phyloP scores from a whole-genome alignment of 2,888 invertebrate genomes.

The Gastracanthus pulcherrimus region DNA sequence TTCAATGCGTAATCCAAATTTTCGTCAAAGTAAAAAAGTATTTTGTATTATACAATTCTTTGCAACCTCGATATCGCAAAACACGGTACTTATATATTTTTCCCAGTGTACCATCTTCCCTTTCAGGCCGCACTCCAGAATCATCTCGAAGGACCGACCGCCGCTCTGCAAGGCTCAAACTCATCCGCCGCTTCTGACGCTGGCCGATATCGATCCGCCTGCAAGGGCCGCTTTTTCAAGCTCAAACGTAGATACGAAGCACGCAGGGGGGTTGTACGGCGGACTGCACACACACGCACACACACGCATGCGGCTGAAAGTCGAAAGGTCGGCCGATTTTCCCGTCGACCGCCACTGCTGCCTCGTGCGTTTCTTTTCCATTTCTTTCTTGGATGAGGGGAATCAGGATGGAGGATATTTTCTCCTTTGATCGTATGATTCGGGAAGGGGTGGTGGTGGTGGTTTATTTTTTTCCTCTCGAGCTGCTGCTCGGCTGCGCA shows the following conservation, averaged over 20 bases:
- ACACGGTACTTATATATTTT: too few relatives aligned
- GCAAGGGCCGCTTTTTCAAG: not conserved
- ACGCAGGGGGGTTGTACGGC: not conserved
- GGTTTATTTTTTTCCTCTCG: not conserved
- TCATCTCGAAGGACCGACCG: too few relatives aligned
- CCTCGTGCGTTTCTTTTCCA: not conserved
- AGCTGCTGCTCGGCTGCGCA: not conserved
- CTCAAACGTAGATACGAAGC: not conserved
- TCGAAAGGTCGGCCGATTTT: conserved; percentile 71
- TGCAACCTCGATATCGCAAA: too few relatives aligned
- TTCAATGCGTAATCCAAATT: too few relatives aligned
- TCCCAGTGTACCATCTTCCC: too few relatives aligned
- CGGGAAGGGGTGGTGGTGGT: not conserved
- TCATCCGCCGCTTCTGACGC: not conserved
- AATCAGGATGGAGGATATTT: not conserved
- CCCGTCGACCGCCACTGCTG: conserved; percentile 62
- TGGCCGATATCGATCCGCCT: not conserved
- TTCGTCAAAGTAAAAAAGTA: too few relatives aligned
- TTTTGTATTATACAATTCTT: too few relatives aligned
- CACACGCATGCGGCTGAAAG: conserved; percentile 68
- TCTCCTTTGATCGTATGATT: not conserved
- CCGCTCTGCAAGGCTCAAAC: not conserved
- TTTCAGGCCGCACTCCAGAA: too few relatives aligned
- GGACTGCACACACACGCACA: not conserved
- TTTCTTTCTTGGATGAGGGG: not conserved